Percentiles rank a stretch among this genome's conserved stretches.
Evolutionary conservation across 1,140 invertebrate genomes (phyloP).

Genomic region (Phenacoccus solenopsis): DNA sequence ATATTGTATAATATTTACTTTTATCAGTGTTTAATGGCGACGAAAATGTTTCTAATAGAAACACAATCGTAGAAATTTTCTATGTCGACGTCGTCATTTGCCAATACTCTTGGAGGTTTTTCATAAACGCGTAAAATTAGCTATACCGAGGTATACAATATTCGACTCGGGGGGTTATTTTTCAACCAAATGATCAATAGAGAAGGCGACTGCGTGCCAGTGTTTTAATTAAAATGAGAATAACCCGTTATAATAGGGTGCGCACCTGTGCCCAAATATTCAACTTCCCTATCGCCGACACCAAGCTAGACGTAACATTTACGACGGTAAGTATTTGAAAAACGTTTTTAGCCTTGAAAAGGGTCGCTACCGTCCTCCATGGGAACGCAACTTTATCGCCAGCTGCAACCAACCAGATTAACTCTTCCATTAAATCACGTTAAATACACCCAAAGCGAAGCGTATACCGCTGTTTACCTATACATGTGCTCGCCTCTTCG

Average conservation of each 20-base stretch:
- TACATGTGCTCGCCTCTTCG: too few species aligned
- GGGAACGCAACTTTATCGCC: not conserved
- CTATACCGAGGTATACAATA: too few species aligned
- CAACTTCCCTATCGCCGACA: not conserved
- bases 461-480: too few species aligned
- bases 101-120: too few species aligned
- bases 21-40: not conserved
- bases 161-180: too few species aligned
- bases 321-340: not conserved
- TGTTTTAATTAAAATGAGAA: not conserved
- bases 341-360: not conserved
- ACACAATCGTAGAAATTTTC: too few species aligned
- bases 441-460: too few species aligned
- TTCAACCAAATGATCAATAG: too few species aligned
- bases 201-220: not conserved
- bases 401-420: conserved; percentile 1
- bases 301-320: not conserved
- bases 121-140: too few species aligned
- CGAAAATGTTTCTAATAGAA: not conserved
- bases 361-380: not conserved
- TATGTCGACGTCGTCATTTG: too few species aligned
- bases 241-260: not conserved
- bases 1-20: not conserved
- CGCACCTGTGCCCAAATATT: not conserved
- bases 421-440: not conserved